Evolutionary conservation across 2,888 invertebrate species (phyloP).

Genomic region (Atherix ibis): DNA sequence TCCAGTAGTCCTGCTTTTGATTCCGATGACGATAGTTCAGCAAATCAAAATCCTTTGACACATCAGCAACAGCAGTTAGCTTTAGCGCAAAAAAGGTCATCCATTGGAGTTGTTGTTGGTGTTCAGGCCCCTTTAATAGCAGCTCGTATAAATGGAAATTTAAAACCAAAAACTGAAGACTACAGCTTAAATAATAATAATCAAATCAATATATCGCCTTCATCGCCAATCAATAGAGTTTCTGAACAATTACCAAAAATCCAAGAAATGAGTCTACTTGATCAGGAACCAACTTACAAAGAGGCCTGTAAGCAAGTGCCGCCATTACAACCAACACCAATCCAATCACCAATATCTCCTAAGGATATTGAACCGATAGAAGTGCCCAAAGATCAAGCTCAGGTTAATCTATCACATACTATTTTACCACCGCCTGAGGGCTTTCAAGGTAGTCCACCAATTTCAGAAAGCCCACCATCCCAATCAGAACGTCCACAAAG

Average conservation of each 20-base stretch:
- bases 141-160: slow-evolving; percentile 21
- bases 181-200: slow-evolving; percentile 1
- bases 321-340: slow-evolving; percentile 20
- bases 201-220: slow-evolving; percentile 3
- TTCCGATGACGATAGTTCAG: slow-evolving; percentile 79
- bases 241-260: slow-evolving; percentile 8
- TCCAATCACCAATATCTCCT: slow-evolving; percentile 14
- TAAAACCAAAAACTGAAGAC: slow-evolving; percentile 10
- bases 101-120: slow-evolving; percentile 31
- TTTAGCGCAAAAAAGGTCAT: slow-evolving; percentile 28
- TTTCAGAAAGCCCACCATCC: slow-evolving; percentile 44
- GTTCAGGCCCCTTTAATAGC: slow-evolving; percentile 30
- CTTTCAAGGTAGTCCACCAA: slow-evolving; percentile 51
- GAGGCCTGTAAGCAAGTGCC: slow-evolving; percentile 17
- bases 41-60: slow-evolving; percentile 33
- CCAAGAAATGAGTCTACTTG: slow-evolving; percentile 10
- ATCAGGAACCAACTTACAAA: slow-evolving; percentile 6
- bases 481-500: slow-evolving; percentile 39
- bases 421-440: slow-evolving; percentile 60
- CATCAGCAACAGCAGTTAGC: slow-evolving; percentile 23
- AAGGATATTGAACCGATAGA: slow-evolving; percentile 26
- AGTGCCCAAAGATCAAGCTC: slow-evolving; percentile 24
- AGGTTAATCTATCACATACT: slow-evolving; percentile 41
- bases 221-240: slow-evolving; percentile 4
- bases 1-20: slow-evolving; percentile 90